Evolutionary conservation across 2,888 invertebrate genomes (phyloP).

Genomic region (Latrodectus elegans): DNA sequence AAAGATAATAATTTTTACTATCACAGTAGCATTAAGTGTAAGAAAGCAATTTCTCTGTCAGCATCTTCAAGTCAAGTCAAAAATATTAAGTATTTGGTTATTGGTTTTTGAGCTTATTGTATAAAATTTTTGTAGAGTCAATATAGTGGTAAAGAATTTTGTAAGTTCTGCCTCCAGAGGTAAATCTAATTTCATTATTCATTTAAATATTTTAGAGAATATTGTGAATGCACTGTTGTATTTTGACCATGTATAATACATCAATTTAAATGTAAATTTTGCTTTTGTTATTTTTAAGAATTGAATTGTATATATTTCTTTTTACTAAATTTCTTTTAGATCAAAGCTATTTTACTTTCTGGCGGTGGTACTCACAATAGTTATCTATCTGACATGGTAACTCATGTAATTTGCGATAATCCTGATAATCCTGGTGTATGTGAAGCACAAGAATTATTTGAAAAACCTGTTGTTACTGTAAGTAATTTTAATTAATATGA

Average conservation of each 20-base stretch:
- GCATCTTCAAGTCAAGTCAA: no score
- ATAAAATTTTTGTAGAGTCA: no score
- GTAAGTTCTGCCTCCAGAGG: neutral
- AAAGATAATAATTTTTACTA: no score
- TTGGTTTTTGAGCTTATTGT: no score
- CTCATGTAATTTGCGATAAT: slow-evolving; percentile 92
- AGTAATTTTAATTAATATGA: slow-evolving; percentile 56
- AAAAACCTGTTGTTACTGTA: slow-evolving; percentile 88
- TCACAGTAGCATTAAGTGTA: no score
- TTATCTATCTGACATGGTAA: slow-evolving; percentile 93
- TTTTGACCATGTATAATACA: neutral
- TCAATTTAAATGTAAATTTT: neutral
- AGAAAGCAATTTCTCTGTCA: no score
- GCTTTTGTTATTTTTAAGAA: neutral
- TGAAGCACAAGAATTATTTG: slow-evolving; percentile 94
- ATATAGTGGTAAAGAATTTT: neutral
- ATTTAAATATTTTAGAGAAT: neutral
- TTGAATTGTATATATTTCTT: neutral
- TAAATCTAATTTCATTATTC: neutral
- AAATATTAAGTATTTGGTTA: no score
- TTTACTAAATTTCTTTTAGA: slow-evolving; percentile 26
- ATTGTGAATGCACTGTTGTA: neutral
- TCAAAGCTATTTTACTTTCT: slow-evolving; percentile 69
- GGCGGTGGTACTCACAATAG: slow-evolving; percentile 89
- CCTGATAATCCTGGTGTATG: slow-evolving; percentile 89